Conservation (phyloP, 2,797 vertebrate genomes). For the Sebastiscus albofasciatus region DNA sequence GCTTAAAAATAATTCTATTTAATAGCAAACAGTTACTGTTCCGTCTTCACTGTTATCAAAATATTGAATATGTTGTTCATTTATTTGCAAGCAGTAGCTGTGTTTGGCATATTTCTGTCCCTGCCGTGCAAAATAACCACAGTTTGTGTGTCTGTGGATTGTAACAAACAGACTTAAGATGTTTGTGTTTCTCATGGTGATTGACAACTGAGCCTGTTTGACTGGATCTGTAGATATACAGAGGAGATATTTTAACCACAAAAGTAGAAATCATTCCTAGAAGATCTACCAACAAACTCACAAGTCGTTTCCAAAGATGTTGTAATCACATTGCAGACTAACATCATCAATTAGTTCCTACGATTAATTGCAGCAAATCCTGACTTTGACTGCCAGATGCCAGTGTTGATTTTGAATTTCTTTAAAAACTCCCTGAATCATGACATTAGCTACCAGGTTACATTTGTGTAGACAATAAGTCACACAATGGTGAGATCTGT, state of each 20-base stretch:
- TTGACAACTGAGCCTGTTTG: conserved; percentile 5
- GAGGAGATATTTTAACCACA: background rate
- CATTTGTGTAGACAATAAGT: no score
- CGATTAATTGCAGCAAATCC: background rate
- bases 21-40: conserved; percentile 53
- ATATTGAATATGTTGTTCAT: conserved; percentile 44
- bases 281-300: background rate
- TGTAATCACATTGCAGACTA: background rate
- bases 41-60: conserved; percentile 50
- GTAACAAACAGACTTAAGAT: background rate
- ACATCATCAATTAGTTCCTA: background rate
- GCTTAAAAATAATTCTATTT: conserved; percentile 55
- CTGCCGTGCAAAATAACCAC: conserved; percentile 1
- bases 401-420: background rate
- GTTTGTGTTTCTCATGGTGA: conserved; percentile 2
- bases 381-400: background rate
- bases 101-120: conserved; percentile 28
- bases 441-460: accelerated
- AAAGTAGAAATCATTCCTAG: background rate
- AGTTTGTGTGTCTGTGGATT: background rate
- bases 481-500: no score
- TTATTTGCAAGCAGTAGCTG: conserved; percentile 6
- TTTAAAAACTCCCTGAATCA: no score
- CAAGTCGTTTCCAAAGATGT: background rate
- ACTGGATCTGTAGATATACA: background rate